phyloP scores from a whole-genome alignment of 2,113 vertebrate species.

The Epinephelus moara region DNA sequence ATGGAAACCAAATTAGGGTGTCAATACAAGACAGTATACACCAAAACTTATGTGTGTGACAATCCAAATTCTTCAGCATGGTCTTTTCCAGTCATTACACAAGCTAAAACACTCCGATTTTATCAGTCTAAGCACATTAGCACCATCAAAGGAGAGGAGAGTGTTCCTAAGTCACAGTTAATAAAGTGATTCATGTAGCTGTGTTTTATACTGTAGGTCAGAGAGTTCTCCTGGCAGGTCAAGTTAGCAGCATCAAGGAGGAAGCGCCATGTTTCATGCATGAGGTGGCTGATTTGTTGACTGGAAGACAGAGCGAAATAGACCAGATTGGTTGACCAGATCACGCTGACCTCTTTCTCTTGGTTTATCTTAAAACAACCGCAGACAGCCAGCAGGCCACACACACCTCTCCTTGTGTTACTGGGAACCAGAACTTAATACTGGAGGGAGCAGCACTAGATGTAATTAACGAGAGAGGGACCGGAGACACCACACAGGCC shows the following conservation, averaged over 20 bases:
- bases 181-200: neutral
- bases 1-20: neutral
- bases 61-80: neutral
- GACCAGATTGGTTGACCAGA: slow-evolving; percentile 46
- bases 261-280: slow-evolving; percentile 62
- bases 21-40: neutral
- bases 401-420: slow-evolving; percentile 62
- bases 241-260: slow-evolving; percentile 19
- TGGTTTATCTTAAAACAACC: slow-evolving; percentile 36
- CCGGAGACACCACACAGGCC: neutral
- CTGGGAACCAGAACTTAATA: slow-evolving; percentile 65
- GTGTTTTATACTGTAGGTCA: slow-evolving; percentile 21
- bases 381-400: slow-evolving; percentile 27
- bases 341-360: slow-evolving; percentile 65
- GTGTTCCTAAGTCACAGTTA: neutral
- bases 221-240: slow-evolving; percentile 28
- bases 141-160: slow-evolving; percentile 2
- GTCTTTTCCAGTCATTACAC: neutral
- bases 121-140: neutral
- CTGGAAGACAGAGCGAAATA: slow-evolving; percentile 17
- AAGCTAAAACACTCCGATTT: neutral
- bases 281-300: slow-evolving; percentile 49
- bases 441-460: slow-evolving; percentile 57
- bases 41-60: neutral
- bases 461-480: slow-evolving; percentile 66